These are phyloP conservation scores for Henricia sp. DNA, from an alignment of 53 echinoderm and acorn worm genomes.

Conservation along the genomic window DNA sequence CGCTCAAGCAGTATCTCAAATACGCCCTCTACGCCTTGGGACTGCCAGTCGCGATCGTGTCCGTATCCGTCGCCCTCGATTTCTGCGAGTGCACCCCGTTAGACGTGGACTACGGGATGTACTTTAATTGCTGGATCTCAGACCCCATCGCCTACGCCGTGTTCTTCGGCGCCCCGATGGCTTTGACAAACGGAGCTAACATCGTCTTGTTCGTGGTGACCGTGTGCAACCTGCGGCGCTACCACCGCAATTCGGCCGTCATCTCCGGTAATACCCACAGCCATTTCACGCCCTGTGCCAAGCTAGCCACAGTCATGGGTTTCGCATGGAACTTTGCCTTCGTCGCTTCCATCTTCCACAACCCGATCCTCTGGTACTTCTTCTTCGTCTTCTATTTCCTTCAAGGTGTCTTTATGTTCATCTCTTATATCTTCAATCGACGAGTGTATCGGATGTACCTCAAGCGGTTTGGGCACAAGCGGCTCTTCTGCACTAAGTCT, in stretches of 20 bases:
- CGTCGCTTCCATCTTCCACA: conserved; percentile 67
- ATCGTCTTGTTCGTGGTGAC: conserved; percentile 65
- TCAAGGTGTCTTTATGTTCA: conserved; percentile 85
- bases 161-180: conserved; percentile 77
- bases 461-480: conserved; percentile 33
- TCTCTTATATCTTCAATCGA: conserved; percentile 85
- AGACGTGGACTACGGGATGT: conserved; percentile 76
- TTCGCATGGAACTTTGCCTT: conserved; percentile 87
- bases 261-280: conserved; percentile 19
- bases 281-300: conserved; percentile 70
- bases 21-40: conserved; percentile 95
- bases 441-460: conserved; percentile 71
- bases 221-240: conserved; percentile 63
- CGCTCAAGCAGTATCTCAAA: conserved; percentile 52
- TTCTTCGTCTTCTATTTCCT: conserved; percentile 85
- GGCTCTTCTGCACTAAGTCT: conserved; percentile 16
- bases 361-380: conserved; percentile 76
- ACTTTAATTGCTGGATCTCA: conserved; percentile 87
- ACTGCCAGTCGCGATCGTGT: conserved; percentile 59
- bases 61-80: conserved; percentile 62
- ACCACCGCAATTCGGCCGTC: conserved; percentile 36
- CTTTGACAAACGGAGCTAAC: conserved; percentile 64
- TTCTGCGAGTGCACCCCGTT: conserved; percentile 70
- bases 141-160: conserved; percentile 72
- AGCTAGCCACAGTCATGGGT: conserved; percentile 87